Evolutionary conservation across 2,113 vertebrate genomes (phyloP), one percentile per base, ranked within the genome.

Genomic region (Chunga burmeisteri): DNA sequence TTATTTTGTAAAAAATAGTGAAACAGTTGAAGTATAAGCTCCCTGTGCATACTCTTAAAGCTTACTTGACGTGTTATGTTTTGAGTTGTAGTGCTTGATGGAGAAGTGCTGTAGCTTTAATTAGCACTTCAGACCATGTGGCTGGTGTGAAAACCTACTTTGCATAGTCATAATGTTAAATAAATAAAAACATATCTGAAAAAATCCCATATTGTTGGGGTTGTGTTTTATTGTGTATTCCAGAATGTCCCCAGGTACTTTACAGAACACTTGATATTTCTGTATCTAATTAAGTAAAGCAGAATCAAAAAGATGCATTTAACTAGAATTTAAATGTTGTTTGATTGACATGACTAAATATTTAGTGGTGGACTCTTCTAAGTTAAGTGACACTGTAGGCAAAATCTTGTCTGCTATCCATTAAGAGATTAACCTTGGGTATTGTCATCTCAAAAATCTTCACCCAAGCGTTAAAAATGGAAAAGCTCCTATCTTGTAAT

Each of bases 331-430:
- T 72, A 80, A 91, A 68, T 70, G 16, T 68, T 40, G 8, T 49
- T 86, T 91, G 40, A 65, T 68, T 96, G 65, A 77, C 68, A 30
- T 70, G n/a, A 66, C 38, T 79, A 65, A 95, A 73, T 93, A 93
- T 86, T 87, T 75, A 58, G 38, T 53, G 22, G 21, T 38, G 63
- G 66, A 56, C 12, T 63, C 47, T 79, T 84, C 56, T 81, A 84
- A 71, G 32, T 46, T 71, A 55, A 46, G 22, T 89, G 53, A 71
- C 75, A 71, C 22, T 49, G 17, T 81, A 55, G 79, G 66, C 30
- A 86, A 95, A 80, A 70, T 71, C 56, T 77, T 87, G 27, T 91
- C 30, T 74, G 21, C 26, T 91, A 1, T 65, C 81, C 62, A 73
- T 90, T 85, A 90, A 40, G 34, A n/a, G 77, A 82, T 79, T 91